Evolutionary conservation across 1,140 invertebrate genomes (phyloP), one percentile per base, ranked within the genome.

Genomic region (Thalassaphorura encarpata): DNA sequence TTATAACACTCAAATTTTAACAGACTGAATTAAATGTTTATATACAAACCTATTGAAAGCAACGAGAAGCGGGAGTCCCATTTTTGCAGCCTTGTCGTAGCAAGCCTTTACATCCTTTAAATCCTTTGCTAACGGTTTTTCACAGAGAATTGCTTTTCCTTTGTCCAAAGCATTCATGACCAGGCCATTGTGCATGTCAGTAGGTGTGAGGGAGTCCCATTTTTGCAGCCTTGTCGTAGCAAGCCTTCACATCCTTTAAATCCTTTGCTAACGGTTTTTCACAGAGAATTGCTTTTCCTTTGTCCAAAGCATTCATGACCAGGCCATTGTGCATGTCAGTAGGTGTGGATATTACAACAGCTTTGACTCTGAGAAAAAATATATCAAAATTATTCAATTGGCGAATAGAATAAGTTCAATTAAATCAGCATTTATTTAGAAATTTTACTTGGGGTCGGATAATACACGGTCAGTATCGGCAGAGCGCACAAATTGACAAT

Each of bases 231-330:
- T 74, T 64, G 15, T 79, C 72, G 60, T 82, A 83, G 60, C 80
- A 83, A 28, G 74, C 74, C 33, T 69, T 69, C 0, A 77, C 78
- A 2, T 74, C 71, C 28, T 73, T 68, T 1, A 73, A 67, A 50
- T 75, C 69, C 45, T 80, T 72, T 15, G 81, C 79, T 21, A 85
- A 75, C 0, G 83, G 83, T 66, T 85, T 85, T 66, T 85, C 83
- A 65, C 81, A 83, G 63, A 84, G 81, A 0, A 85, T 79, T 13
- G 78, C 76, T 61, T 81, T 81, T 59, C 79, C 78, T 36, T 74
- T 72, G 13, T 74, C 63, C n/a, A 84, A 66, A 1, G 79, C 73
- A 53, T 73, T 75, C 0, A 71, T 71, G 1, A 83, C 76, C 15
- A 83, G 77, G 1, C 71, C 63, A 63, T 82, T 77, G 66, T 85